Evolutionary conservation across 2,888 invertebrate species (phyloP).

Genomic region (Syrphus vitripennis): DNA sequence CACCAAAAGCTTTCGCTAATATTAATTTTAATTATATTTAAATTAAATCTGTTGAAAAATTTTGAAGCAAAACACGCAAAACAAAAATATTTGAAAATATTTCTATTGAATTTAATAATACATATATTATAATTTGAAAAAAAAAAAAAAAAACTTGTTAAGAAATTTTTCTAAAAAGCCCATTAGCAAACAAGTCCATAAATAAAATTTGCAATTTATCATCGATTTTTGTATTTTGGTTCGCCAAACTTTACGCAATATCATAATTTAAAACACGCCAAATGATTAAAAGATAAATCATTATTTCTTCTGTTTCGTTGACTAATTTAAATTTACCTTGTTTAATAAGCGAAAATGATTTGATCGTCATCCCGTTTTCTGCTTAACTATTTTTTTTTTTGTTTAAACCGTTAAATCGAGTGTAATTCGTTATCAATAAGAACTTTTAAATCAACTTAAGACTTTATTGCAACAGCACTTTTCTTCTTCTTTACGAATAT

Average conservation of each 20-base stretch:
- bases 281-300: background rate
- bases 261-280: background rate
- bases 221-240: background rate
- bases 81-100: background rate
- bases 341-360: constrained; percentile 72
- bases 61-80: background rate
- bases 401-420: background rate
- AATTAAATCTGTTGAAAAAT: background rate
- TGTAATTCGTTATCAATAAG: background rate
- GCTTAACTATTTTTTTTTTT: background rate
- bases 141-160: constrained; percentile 33
- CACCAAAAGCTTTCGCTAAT: background rate
- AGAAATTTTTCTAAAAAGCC: constrained; percentile 50
- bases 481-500: background rate
- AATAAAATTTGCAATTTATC: constrained; percentile 37
- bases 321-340: constrained; percentile 60
- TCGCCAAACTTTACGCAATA: constrained; percentile 31
- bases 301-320: background rate
- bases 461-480: background rate
- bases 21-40: constrained; percentile 9
- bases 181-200: constrained; percentile 14
- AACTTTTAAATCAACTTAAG: background rate
- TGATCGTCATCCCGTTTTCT: constrained; percentile 68
- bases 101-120: background rate
- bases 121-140: background rate